phyloP scores from a whole-genome alignment of 2,888 invertebrate species.

The Agonopterix heracliana region DNA sequence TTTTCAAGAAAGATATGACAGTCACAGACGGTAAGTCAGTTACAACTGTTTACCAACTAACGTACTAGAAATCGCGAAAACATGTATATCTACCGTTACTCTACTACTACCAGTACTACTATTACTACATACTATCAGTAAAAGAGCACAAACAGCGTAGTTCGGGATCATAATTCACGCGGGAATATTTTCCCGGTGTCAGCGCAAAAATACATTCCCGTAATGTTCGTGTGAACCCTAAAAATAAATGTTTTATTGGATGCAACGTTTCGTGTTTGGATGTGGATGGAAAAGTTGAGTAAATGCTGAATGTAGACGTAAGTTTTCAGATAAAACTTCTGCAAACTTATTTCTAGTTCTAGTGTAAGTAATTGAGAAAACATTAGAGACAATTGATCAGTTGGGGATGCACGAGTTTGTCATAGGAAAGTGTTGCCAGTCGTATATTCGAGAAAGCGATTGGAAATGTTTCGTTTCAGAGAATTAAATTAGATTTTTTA shows the following conservation, averaged over 20 bases:
- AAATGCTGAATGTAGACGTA: not conserved
- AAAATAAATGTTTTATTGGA: slow-evolving; percentile 23
- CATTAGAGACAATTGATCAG: no score
- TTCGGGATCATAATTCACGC: slow-evolving; percentile 25
- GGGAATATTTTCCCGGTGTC: slow-evolving; percentile 29
- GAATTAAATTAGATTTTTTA: no score
- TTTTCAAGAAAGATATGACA: no score
- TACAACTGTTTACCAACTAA: no score
- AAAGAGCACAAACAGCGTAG: slow-evolving; percentile 12
- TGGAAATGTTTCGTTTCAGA: no score
- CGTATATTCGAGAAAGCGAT: no score
- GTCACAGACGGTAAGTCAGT: no score
- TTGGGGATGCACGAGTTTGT: no score
- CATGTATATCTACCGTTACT: no score
- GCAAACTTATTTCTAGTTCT: not conserved
- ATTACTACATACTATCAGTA: slow-evolving; percentile 8
- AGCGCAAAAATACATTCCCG: slow-evolving; percentile 33
- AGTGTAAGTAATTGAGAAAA: not conserved
- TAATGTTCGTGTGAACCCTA: slow-evolving; percentile 20
- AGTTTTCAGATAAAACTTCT: not conserved
- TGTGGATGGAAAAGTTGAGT: not conserved
- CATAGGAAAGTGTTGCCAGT: no score
- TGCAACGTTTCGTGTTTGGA: not conserved
- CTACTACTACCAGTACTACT: not conserved
- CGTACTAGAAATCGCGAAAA: no score